Base-by-base conservation (phyloP, 2,888 invertebrate species). In the Esperia sulphurella region DNA sequence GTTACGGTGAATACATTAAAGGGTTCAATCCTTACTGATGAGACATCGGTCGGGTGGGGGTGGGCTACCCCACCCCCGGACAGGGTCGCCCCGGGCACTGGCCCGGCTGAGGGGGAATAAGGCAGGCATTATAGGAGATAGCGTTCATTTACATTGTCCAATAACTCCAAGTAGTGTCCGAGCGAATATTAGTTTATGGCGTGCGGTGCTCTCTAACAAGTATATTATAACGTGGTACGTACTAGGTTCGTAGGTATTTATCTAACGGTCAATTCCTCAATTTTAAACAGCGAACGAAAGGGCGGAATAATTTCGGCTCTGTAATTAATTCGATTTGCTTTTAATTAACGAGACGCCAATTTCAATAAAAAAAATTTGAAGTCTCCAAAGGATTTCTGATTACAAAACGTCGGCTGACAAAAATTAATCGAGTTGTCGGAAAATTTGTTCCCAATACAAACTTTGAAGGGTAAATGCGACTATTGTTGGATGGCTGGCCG, bases 121-220 rank as follows among this genome's bases (percentile, higher is more conserved):
- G 85, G 85, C 83, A 81, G 80, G 88, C 89, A 90, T 89, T 89
- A 89, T 88, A 85, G 87, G 81, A 86, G 84, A 85, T 86, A 89
- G 84, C 84, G 88, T 90, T 90, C 90, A 90, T 90, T 90, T 90
- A 90, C 90, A 90, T 90, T 90, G 89, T 90, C 86, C 90, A 88
- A 90, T 90, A 90, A 88, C 88, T 90, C 83, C 84, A 86, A 90
- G 88, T 88, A 86, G 86, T 88, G 89, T 84, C 87, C 88, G 79
- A 81, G 75, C 82, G 83, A 84, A 84, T 88, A 88, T 89, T 86
- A 87, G 87, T 88, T 87, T 88, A 87, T 80, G 79, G 77, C 72
- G 76, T 78, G 78, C 77, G 73, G 70, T 70, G 65, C 65, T 68
- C 54, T 63, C 38, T 57, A 47, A 65, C 64, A 63, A 60, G 60